Evolutionary conservation across 2,113 vertebrate species (phyloP), one percentile per base, ranked within the genome.

Genomic region (Ailurus styani): DNA sequence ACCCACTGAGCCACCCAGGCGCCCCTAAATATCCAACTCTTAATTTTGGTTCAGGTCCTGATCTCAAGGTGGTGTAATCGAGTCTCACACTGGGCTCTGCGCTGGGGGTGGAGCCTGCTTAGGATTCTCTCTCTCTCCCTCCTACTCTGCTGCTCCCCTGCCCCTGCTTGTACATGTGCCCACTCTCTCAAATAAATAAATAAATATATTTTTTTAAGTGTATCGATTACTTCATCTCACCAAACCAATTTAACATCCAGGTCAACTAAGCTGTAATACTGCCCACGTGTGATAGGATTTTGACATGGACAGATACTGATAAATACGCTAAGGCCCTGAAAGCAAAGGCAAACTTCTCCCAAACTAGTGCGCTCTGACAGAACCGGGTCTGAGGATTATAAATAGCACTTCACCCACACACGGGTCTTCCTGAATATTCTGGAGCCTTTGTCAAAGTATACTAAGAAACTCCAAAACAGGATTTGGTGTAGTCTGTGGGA

Each of bases 281-380:
- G 64, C 50, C 37, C 52, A 54, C 14, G 40, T 87, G 37, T 50
- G 54, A 50, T 12, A 77, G 66, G 18, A 31, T 64, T 79, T 5
- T 18, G 27, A 55, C 18, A 50, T 7, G 86, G 52, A 62, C 29
- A 50, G 82, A 90, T 52, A 82, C 23, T 42, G 42, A 47, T 78
- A 79, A 79, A 47, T 29, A 89, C 4, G 47, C 20, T 8, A 11
- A 31, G 54, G 17, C 40, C 23, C 47, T 57, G n/a, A 50, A 37
- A n/a, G n/a, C 45, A 64, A 94, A 93, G 82, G 68, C 66, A 97
- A 97, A 15, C 42, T 60, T 66, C 60, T 90, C 70, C 94, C 84
- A 97, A 91, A 55, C 75, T 77, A 42, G 23, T 70, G 29, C 20
- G 34, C 70, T 55, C 57, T 34, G 34, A 91, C 73, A n/a, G 21